Base-by-base conservation (phyloP, 2,888 invertebrate genomes). In the Lasioglossum marginatum region DNA sequence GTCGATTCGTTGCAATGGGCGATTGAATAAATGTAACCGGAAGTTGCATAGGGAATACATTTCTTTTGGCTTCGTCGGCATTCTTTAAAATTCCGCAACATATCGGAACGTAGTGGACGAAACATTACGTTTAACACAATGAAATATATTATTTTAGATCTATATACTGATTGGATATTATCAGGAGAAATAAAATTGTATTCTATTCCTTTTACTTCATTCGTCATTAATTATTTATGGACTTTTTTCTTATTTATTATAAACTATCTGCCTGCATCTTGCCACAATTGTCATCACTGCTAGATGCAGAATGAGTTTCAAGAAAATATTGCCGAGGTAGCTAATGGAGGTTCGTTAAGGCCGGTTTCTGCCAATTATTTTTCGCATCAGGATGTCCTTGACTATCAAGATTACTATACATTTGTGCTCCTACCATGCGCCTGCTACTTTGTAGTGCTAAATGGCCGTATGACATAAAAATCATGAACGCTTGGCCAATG, bases 321-420 rank as follows among this genome's bases (percentile, higher is more conserved):
- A 16, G 31, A 1, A 34, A 52, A 27, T 16, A 40, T 34, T n/a
- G 37, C 8, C 10, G 31, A 68, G 19, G 23, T 14, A 5, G 16
- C 19, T 66, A 19, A 34, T 66, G 31, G 37, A 52, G 66, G 45
- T 40, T 45, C 40, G n/a, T 45, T 31, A 68, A 14, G 19, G 66
- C 68, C 27, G 23, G 4, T 70, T 52, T 34, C 52, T n/a, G 40
- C 2, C 40, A 31, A 43, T 40, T 81, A 23, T 40, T 79, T 63
- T 48, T 76, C 19, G 10, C 48, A 43, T 78, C n/a, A 52, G 27
- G 27, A 5, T 31, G 78, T 45, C 81, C 85, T 85, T 85, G 86
- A 76, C 71, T 63, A 66, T 71, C 5, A 31, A 31, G 68, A 77
- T 70, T 31, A 37, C 63, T 27, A 19, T 43, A 40, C 34, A 23